Evolutionary conservation across 2,797 vertebrate genomes (phyloP), one percentile per base, ranked within the genome.

Genomic region (Chelmon rostratus): DNA sequence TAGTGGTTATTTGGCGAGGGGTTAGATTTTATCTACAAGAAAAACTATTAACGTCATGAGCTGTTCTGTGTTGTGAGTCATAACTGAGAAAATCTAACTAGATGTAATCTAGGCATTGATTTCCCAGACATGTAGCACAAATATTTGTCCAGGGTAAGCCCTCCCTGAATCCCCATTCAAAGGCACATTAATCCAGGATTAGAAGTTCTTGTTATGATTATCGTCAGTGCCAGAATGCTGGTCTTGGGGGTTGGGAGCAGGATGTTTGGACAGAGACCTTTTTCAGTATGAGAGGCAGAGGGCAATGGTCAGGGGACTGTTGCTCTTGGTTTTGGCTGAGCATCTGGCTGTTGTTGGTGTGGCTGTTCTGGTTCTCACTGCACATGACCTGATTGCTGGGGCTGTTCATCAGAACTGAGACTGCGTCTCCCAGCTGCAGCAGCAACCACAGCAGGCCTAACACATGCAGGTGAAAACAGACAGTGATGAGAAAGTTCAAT

Each of bases 271-370:
- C 84, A 90, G 87, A 81, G 92, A 99, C 98, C 96, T 98, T 98
- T 95, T 99, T 99, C 81, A 99, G 94, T 80, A 97, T 90, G 89
- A 99, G 95, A 66, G 97, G 97, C 84, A 99, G 90, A 73, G 94
- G 94, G 90, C 93, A 95, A 85, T 94, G 94, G 66, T 93, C 93
- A 70, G 89, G 78, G 70, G 92, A 83, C 63, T 93, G 82, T 57
- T 95, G 92, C 86, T 93, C 92, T 91, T 88, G 87, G 90, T 88
- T 85, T 69, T 91, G 91, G 79, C 78, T 59, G 81, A 76, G 66
- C 69, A 18, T 68, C 83, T 79, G 89, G 73, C 84, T 83, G 85
- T 68, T 81, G 80, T 83, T 86, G 78, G 73, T 59, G 61, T 72
- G 73, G 73, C 68, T 73, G 84, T 66, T 85, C 83, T 89, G 86